Conservation (phyloP, 1,140 invertebrate species). For the Drosophila repleta region DNA sequence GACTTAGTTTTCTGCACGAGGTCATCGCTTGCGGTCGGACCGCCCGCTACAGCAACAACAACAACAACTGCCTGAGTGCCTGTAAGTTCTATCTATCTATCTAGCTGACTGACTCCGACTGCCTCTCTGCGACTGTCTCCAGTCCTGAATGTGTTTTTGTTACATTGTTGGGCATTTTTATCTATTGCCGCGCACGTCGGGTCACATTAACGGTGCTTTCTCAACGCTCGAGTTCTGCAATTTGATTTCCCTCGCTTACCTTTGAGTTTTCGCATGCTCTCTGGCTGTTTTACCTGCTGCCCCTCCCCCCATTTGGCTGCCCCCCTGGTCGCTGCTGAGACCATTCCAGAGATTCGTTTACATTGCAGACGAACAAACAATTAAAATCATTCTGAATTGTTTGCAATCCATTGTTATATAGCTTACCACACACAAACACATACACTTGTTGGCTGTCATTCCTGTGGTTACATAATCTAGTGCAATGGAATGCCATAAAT, state of each 20-base stretch:
- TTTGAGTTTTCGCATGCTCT: constrained; percentile 32
- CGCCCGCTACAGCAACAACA: constrained; percentile 58
- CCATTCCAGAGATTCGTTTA: constrained; percentile 1
- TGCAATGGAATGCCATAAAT: constrained; percentile 7
- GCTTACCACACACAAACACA: constrained; percentile 29
- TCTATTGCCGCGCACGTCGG: constrained; percentile 63
- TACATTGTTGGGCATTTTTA: constrained; percentile 55
- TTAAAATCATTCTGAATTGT: constrained; percentile 74
- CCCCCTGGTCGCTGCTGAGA: neutral
- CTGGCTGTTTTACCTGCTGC: constrained; percentile 5
- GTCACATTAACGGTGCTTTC: constrained; percentile 79
- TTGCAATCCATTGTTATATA: constrained; percentile 51
- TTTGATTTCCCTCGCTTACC: constrained; percentile 68
- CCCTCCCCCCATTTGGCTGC: neutral
- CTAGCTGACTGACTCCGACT: constrained; percentile 26
- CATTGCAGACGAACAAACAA: constrained; percentile 63
- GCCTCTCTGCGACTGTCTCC: constrained; percentile 47
- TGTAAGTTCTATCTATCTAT: constrained; percentile 25
- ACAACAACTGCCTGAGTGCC: constrained; percentile 35
- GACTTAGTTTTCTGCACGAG: constrained; percentile 78
- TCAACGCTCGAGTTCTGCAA: constrained; percentile 75
- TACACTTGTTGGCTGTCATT: constrained; percentile 50
- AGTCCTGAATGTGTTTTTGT: constrained; percentile 37
- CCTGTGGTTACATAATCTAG: constrained; percentile 54
- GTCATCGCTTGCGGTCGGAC: constrained; percentile 71